Evolutionary conservation across 2,113 vertebrate genomes (phyloP), one percentile per base, ranked within the genome.

Genomic region (Ivindomyrus marchei): DNA sequence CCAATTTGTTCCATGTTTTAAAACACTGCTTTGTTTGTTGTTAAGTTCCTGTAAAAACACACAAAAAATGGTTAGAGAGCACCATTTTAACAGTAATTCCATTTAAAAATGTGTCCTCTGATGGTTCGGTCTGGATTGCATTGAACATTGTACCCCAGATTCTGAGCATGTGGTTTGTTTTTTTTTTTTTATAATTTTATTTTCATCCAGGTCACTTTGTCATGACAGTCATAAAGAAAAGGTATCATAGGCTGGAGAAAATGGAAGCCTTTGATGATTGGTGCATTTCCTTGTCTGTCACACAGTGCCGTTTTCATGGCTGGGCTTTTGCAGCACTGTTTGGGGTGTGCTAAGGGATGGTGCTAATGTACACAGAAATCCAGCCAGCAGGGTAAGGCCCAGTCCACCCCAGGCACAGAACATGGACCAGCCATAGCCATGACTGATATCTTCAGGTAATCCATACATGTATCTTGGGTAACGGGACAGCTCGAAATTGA

Each of bases 391-490:
- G 50, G 98, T 98, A 93, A 98, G 97, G 87, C 98, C 98, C 84
- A 98, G 94, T 70, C 97, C 98, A 0, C 98, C 98, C 98, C 98
- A 98, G 93, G 98, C 98, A 95, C 98, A 98, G 94, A 98, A 98
- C 98, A 98, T 98, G 95, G 98, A 98, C 97, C 97, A 98, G 94
- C 97, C 97, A 93, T 98, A 98, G 93, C 97, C 97, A 92, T 98
- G 97, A 94, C 97, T 98, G 96, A 98, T 97, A 95, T 98, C 98
- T 94, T 98, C 97, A 0, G 98, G 98, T 92, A 98, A 96, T 93
- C 97, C 97, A 7, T 98, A 98, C 94, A 98, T 96, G 88, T 96
- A 96, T 93, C 97, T 97, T 13, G 98, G 98, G 89, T 97, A 98
- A 92, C 98, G 97, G 4, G 98, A 98, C 17, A 98, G 91, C 95